Evolutionary conservation across 2,888 invertebrate genomes (phyloP).

Genomic region (Drosophila koepferae): DNA sequence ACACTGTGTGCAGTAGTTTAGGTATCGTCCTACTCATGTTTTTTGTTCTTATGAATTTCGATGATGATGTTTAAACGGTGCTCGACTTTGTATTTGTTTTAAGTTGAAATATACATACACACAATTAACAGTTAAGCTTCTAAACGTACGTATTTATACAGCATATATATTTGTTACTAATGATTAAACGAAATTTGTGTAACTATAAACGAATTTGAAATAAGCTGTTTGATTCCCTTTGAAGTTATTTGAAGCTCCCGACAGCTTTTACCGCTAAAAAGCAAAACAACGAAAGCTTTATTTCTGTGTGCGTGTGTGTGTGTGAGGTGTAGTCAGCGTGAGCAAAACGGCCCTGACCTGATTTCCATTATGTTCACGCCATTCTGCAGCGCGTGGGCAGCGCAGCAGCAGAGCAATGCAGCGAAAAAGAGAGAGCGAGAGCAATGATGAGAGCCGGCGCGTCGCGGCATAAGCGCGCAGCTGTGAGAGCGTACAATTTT

Average conservation of each 20-base stretch:
- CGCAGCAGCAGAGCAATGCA: slow-evolving; percentile 43
- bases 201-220: slow-evolving; percentile 38
- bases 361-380: slow-evolving; percentile 71
- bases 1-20: slow-evolving; percentile 33
- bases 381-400: slow-evolving; percentile 75
- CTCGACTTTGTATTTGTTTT: slow-evolving; percentile 74
- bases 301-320: slow-evolving; percentile 8
- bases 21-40: slow-evolving; percentile 34
- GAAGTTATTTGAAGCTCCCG: slow-evolving; percentile 23
- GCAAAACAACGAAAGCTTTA: slow-evolving; percentile 38
- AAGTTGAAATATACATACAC: slow-evolving; percentile 61
- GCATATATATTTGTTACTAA: slow-evolving; percentile 78
- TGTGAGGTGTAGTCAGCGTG: slow-evolving; percentile 65
- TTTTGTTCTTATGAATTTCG: slow-evolving; percentile 50
- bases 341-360: slow-evolving; percentile 85
- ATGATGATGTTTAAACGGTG: slow-evolving; percentile 65
- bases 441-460: slow-evolving; percentile 58
- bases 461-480: slow-evolving; percentile 38
- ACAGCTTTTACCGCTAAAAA: slow-evolving; percentile 39
- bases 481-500: slow-evolving; percentile 16
- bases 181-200: slow-evolving; percentile 67
- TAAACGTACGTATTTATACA: slow-evolving; percentile 75
- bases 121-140: slow-evolving; percentile 68
- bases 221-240: neutral
- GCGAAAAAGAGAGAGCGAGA: slow-evolving; percentile 51